These are phyloP conservation scores for Hemithea aestivaria DNA, from an alignment of 2,888 invertebrate species.

Conservation along the genomic window DNA sequence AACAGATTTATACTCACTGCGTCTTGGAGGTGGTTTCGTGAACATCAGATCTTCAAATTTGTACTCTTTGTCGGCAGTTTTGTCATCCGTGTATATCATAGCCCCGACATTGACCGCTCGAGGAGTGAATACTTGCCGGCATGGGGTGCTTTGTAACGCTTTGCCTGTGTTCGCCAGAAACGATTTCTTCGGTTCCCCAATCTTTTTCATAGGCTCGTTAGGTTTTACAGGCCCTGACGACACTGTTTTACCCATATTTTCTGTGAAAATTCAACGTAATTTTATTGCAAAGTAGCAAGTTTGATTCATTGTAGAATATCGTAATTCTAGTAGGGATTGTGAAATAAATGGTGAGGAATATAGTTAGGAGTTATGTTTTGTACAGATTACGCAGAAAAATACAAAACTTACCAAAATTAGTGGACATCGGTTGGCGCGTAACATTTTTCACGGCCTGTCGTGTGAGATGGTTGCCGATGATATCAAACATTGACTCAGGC, in stretches of 20 bases:
- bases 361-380: background rate
- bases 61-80: conserved; percentile 25
- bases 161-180: conserved; percentile 63
- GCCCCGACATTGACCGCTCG: conserved; percentile 53
- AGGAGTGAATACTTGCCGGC: conserved; percentile 54
- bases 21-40: conserved; percentile 50
- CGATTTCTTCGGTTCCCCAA: conserved; percentile 54
- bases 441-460: conserved; percentile 55
- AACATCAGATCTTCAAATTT: conserved; percentile 58
- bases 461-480: conserved; percentile 59
- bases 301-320: background rate
- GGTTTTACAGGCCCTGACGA: conserved; percentile 56
- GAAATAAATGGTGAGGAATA: background rate
- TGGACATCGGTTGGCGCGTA: conserved; percentile 57
- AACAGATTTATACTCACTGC: conserved; percentile 40
- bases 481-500: conserved; percentile 61
- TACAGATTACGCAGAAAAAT: background rate
- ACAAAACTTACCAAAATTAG: conserved; percentile 38
- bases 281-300: background rate
- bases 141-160: conserved; percentile 57
- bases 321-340: no score
- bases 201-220: conserved; percentile 58
- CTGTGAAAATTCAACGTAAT: conserved; percentile 29
- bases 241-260: conserved; percentile 62
- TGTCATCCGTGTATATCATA: conserved; percentile 58